phyloP scores from a whole-genome alignment of 1,140 invertebrate genomes.

The Drosophila funebris region DNA sequence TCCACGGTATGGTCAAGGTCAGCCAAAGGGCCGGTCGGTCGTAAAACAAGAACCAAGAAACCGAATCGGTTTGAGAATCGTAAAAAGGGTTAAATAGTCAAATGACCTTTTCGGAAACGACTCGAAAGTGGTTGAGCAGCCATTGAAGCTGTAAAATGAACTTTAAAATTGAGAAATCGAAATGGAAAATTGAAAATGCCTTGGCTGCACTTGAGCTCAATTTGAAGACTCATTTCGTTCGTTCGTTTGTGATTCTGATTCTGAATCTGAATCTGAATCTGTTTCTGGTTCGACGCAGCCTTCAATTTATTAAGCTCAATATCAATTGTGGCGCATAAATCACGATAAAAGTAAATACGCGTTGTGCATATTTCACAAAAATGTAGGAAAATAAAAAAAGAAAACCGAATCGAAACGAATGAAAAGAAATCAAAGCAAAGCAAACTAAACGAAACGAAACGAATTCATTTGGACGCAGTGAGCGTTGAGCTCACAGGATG shows the following conservation, averaged over 20 bases:
- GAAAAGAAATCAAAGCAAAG: constrained; percentile 5
- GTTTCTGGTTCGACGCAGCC: constrained; percentile 51
- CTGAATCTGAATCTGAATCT: constrained; percentile 14
- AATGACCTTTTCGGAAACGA: constrained; percentile 44
- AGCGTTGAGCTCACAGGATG: constrained; percentile 57
- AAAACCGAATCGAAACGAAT: constrained; percentile 10
- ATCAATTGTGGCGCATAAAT: constrained; percentile 80
- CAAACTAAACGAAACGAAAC: constrained; percentile 27
- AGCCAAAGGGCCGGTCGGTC: constrained; percentile 37
- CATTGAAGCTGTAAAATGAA: constrained; percentile 44
- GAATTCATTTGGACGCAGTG: constrained; percentile 69
- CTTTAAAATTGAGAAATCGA: constrained; percentile 41
- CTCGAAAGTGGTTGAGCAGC: neutral
- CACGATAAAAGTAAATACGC: constrained; percentile 80
- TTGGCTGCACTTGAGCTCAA: constrained; percentile 76
- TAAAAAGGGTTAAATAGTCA: constrained; percentile 68
- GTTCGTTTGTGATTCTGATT: constrained; percentile 4
- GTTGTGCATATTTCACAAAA: constrained; percentile 67
- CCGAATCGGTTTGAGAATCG: constrained; percentile 15
- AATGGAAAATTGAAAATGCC: constrained; percentile 47
- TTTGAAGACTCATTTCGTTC: constrained; percentile 54
- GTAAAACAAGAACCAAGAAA: constrained; percentile 40
- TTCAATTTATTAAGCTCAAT: constrained; percentile 82
- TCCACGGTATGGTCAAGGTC: constrained; percentile 43
- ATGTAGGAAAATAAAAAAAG: constrained; percentile 13